Percentiles rank a stretch among this genome's conserved stretches.
phyloP scores from a whole-genome alignment of 2,113 vertebrate species.

The Delphinus delphis region DNA sequence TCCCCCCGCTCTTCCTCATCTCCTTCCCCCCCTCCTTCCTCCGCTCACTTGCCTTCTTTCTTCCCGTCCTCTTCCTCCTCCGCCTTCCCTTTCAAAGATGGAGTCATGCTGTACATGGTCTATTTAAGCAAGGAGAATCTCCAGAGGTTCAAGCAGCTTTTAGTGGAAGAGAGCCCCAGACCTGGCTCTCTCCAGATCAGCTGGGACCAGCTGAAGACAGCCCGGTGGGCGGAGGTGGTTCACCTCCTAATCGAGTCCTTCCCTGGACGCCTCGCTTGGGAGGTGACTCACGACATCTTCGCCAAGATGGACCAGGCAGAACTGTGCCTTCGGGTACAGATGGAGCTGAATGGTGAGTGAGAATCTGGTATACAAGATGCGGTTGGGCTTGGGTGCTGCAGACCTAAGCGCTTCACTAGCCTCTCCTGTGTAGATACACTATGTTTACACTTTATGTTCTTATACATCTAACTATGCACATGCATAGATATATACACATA shows the following conservation, averaged over 20 bases:
- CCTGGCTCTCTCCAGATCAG: fast-evolving
- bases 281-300: not conserved
- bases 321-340: not conserved
- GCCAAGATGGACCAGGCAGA: not conserved
- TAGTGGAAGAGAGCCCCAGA: not conserved
- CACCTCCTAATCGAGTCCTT: not conserved
- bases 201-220: not conserved
- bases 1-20: too few species aligned
- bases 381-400: too few species aligned
- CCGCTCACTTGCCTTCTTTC: not conserved
- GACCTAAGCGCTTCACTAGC: fast-evolving
- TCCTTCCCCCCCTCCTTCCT: fast-evolving
- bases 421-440: too few species aligned
- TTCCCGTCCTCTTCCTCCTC: not conserved
- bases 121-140: not conserved
- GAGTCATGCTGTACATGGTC: not conserved
- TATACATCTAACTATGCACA: not conserved
- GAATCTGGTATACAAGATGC: fast-evolving
- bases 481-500: not conserved
- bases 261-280: not conserved
- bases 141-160: not conserved
- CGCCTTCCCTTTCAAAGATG: not conserved
- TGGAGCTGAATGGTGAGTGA: not conserved
- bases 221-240: not conserved
- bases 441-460: too few species aligned